Conservation (phyloP, 2,888 invertebrate species). For the Acrobasis consociella region DNA sequence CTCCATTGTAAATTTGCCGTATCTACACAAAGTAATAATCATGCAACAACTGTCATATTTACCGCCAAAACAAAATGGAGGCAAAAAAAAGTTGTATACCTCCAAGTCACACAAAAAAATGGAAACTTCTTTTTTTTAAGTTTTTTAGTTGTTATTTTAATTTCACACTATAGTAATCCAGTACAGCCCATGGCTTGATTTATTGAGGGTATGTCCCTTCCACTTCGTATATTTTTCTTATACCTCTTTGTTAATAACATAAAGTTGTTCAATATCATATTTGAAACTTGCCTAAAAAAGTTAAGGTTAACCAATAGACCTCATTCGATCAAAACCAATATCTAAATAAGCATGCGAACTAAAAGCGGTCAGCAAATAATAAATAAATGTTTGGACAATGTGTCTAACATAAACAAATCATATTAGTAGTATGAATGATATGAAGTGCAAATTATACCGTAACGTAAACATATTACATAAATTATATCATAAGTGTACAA, state of each 20-base stretch:
- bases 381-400: conserved; percentile 42
- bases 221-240: neutral
- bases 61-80: no score
- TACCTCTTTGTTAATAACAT: neutral
- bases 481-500: conserved; percentile 38
- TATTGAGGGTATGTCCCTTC: no score
- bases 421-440: conserved; percentile 57
- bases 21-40: no score
- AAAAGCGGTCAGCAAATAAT: conserved; percentile 63
- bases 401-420: conserved; percentile 38
- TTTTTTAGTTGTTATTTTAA: no score
- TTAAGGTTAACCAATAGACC: neutral
- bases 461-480: conserved; percentile 47
- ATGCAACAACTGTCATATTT: no score
- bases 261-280: neutral
- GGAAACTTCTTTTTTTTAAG: no score
- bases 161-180: no score
- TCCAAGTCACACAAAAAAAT: no score
- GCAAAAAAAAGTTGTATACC: no score
- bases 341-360: conserved; percentile 50
- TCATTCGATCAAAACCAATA: neutral
- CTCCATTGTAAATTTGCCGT: no score
- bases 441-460: conserved; percentile 72
- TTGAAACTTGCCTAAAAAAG: neutral
- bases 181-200: no score